Conservation (phyloP, 1,140 invertebrate species). For the Schmidtea mediterranea region DNA sequence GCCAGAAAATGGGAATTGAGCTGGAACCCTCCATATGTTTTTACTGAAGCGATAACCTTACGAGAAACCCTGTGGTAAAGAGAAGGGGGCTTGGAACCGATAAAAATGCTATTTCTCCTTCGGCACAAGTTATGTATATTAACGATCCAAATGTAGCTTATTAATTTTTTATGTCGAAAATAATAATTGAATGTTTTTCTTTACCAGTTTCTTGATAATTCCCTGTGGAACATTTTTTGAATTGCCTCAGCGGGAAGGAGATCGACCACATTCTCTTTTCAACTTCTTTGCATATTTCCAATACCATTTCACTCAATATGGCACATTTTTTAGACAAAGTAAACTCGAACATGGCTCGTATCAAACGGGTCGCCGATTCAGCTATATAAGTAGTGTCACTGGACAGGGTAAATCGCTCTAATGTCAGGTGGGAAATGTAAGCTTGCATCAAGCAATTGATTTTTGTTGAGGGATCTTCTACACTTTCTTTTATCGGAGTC, state of each 20-base stretch:
- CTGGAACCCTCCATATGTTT: too few species aligned
- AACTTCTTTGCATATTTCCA: conserved; percentile 93
- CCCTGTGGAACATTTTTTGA: conserved; percentile 91
- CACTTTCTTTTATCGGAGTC: conserved; percentile 92
- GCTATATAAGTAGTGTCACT: conserved; percentile 98
- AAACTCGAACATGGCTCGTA: conserved; percentile 92
- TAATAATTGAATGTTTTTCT: conserved; percentile 46
- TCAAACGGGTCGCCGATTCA: conserved; percentile 71
- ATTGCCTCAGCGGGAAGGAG: conserved; percentile 88
- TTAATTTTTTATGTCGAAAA: too few species aligned
- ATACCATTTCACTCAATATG: conserved; percentile 71
- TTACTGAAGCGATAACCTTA: too few species aligned
- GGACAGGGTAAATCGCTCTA: conserved; percentile 92
- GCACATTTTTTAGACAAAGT: conserved; percentile 68
- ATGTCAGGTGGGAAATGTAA: conserved; percentile 87
- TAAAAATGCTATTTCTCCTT: too few species aligned
- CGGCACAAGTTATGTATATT: too few species aligned
- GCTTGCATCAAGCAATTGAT: conserved; percentile 48
- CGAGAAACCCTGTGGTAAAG: too few species aligned
- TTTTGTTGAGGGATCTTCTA: conserved; percentile 91
- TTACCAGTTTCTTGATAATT: conserved; percentile 86
- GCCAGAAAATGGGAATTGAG: too few species aligned
- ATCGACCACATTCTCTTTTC: conserved; percentile 97
- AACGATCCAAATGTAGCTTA: too few species aligned
- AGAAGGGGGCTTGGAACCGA: too few species aligned